Percentiles rank a stretch among this genome's conserved stretches.
Evolutionary conservation across 1,140 invertebrate species (phyloP).

Genomic region (Heliconius eleuchia): DNA sequence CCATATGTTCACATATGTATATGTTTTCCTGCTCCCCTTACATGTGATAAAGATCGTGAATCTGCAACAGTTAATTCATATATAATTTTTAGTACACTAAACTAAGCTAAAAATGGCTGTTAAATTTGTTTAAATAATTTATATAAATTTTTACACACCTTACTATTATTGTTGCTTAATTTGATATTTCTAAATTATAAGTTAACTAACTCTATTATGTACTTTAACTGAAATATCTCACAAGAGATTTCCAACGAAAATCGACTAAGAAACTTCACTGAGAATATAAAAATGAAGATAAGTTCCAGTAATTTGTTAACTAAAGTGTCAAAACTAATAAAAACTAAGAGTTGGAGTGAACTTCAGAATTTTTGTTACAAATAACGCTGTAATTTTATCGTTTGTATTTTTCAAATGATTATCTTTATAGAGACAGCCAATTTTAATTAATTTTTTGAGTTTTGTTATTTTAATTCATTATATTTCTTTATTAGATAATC

Average conservation of each 20-base stretch:
- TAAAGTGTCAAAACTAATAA: slow-evolving; percentile 20
- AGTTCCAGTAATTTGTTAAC: slow-evolving; percentile 17
- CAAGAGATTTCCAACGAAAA: slow-evolving; percentile 10
- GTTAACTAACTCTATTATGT: background rate
- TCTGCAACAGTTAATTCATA: no score
- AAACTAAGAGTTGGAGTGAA: slow-evolving; percentile 11
- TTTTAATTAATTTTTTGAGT: background rate
- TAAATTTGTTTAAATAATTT: background rate
- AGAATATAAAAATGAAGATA: slow-evolving; percentile 18
- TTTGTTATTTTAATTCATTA: background rate
- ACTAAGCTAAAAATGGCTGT: background rate
- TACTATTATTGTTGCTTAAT: background rate
- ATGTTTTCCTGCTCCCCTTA: no score
- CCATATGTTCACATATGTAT: no score
- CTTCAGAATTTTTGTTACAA: slow-evolving; percentile 4
- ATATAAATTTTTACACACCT: background rate
- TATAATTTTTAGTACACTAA: background rate
- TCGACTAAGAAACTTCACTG: slow-evolving; percentile 13
- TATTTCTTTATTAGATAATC: background rate
- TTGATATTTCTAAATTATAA: slow-evolving; percentile 7
- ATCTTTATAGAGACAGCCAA: background rate
- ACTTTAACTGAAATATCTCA: background rate
- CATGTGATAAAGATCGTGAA: no score
- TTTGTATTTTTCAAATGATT: slow-evolving; percentile 12
- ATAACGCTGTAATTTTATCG: background rate